phyloP scores from a whole-genome alignment of 2,888 invertebrate species.

The Tetragonula carbonaria region DNA sequence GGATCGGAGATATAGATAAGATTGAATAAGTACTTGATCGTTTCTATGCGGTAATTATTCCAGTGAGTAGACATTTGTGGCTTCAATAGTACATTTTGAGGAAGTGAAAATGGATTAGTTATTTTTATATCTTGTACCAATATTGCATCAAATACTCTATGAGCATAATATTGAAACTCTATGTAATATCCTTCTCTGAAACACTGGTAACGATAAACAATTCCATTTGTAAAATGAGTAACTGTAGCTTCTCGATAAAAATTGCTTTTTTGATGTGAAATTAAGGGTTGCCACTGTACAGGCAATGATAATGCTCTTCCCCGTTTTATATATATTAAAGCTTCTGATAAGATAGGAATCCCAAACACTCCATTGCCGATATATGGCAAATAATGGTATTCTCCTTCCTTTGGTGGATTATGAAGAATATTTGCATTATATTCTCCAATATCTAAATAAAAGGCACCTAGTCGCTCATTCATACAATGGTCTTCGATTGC shows the following conservation, averaged over 20 bases:
- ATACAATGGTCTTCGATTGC: conserved; percentile 87
- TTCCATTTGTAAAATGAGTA: conserved; percentile 88
- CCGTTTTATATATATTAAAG: conserved; percentile 88
- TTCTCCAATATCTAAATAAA: conserved; percentile 86
- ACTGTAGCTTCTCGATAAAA: conserved; percentile 88
- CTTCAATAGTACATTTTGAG: conserved; percentile 87
- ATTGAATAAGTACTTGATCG: conserved; percentile 81
- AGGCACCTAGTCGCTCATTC: conserved; percentile 87
- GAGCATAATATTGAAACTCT: conserved; percentile 91
- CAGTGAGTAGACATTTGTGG: conserved; percentile 86
- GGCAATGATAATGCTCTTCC: conserved; percentile 88
- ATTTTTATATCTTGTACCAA: conserved; percentile 93
- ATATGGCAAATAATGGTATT: conserved; percentile 89
- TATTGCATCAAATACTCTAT: conserved; percentile 91
- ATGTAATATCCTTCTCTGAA: conserved; percentile 87
- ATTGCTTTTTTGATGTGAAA: conserved; percentile 85
- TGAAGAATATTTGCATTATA: conserved; percentile 89
- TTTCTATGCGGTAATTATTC: conserved; percentile 86
- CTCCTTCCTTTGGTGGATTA: conserved; percentile 85
- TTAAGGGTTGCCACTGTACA: conserved; percentile 88
- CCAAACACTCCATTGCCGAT: conserved; percentile 91
- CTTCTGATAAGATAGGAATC: conserved; percentile 87
- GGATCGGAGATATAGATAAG: background rate
- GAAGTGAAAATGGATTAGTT: conserved; percentile 88
- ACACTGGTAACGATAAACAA: conserved; percentile 89